Evolutionary conservation across 1,140 invertebrate genomes (phyloP).

Genomic region (Aphaenogaster floridana): DNA sequence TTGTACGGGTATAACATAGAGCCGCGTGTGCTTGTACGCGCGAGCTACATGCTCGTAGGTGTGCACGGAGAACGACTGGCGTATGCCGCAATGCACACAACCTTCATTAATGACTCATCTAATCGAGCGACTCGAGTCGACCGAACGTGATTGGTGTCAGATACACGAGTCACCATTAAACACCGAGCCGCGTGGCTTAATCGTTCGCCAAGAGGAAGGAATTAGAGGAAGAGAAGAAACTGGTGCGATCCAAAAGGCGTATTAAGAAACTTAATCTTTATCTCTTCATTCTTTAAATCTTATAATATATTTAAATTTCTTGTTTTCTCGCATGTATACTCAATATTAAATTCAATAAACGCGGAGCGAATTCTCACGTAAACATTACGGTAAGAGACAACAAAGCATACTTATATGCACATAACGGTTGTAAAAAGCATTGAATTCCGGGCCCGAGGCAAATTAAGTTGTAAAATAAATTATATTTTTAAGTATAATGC

Average conservation of each 20-base stretch:
- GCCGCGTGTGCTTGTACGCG: constrained; percentile 43
- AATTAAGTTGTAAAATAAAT: constrained; percentile 53
- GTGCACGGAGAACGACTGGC: constrained; percentile 54
- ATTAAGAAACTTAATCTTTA: background rate
- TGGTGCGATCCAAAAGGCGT: background rate
- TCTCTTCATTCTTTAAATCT: background rate
- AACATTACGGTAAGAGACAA: background rate
- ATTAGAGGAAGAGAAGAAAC: constrained; percentile 9
- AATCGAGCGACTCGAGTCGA: constrained; percentile 53
- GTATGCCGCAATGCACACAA: constrained; percentile 73
- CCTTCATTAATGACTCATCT: constrained; percentile 81
- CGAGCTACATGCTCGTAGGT: constrained; percentile 41
- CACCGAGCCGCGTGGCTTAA: constrained; percentile 29
- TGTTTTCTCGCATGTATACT: background rate
- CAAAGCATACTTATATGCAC: background rate
- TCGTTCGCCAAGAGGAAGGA: background rate
- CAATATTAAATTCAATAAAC: background rate
- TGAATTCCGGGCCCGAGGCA: background rate
- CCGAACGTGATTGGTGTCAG: constrained; percentile 57
- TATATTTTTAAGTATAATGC: constrained; percentile 55
- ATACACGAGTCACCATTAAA: constrained; percentile 70
- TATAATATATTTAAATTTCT: constrained; percentile 37
- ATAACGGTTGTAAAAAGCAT: background rate
- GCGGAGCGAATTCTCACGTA: no score
- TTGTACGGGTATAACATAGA: constrained; percentile 8